Conservation (phyloP, 2,888 invertebrate genomes). For the Deroplatys truncata region DNA sequence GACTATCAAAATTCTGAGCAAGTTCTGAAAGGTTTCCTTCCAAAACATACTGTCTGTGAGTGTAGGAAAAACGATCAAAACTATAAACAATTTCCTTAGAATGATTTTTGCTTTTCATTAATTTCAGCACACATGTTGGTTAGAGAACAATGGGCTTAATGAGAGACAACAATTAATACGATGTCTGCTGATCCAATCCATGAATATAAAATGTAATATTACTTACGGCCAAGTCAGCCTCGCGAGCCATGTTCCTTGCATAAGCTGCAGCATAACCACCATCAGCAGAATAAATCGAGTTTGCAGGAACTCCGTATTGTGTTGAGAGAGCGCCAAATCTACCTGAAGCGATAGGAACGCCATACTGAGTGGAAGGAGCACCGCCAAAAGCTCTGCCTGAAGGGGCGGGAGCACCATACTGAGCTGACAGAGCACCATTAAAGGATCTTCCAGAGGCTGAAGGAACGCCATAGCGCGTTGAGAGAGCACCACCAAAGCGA, state of each 20-base stretch:
- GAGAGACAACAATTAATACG: too few species aligned
- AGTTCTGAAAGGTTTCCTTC: too few species aligned
- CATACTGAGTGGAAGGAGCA: slow-evolving; percentile 15
- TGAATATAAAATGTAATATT: neutral
- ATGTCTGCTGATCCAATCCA: too few species aligned
- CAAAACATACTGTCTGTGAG: too few species aligned
- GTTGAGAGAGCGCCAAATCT: neutral
- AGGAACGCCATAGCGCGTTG: too few species aligned
- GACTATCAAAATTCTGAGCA: too few species aligned
- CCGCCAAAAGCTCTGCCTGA: neutral
- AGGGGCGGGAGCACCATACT: slow-evolving; percentile 27
- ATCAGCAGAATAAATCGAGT: neutral
- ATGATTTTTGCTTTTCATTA: too few species aligned
- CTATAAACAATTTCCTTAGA: too few species aligned
- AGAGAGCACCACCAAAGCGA: too few species aligned
- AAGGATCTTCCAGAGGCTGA: neutral
- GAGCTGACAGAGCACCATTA: slow-evolving; percentile 5
- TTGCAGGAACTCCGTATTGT: neutral
- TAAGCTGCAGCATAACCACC: neutral
- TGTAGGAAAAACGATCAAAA: too few species aligned
- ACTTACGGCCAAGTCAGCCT: slow-evolving; percentile 24
- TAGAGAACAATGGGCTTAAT: too few species aligned
- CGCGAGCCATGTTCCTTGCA: neutral
- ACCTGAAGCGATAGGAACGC: slow-evolving; percentile 11
- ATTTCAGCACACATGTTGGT: too few species aligned